Conservation (phyloP, 2,113 vertebrate species). For the Malaclemys terrapin region DNA sequence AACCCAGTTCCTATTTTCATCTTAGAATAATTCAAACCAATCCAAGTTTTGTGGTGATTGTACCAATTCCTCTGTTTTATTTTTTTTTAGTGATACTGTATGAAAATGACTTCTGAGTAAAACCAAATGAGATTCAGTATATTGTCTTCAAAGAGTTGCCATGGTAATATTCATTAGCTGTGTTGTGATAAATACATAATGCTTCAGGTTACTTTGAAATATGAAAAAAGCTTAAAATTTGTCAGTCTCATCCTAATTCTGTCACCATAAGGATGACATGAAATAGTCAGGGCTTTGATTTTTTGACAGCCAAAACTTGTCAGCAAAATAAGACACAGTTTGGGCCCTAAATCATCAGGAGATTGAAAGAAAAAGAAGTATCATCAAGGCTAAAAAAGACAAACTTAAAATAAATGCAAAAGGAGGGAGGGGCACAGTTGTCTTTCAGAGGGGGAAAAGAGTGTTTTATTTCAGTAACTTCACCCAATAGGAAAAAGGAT, state of each 20-base stretch:
- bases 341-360: constrained; percentile 29
- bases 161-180: constrained; percentile 56
- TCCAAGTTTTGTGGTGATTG: constrained; percentile 25
- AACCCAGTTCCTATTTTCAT: neutral
- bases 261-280: constrained; percentile 37
- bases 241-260: constrained; percentile 65
- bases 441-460: neutral
- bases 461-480: neutral
- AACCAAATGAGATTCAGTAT: neutral
- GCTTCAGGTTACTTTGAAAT: constrained; percentile 59
- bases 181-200: constrained; percentile 60
- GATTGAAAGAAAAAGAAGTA: neutral
- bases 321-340: constrained; percentile 48
- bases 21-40: neutral
- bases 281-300: constrained; percentile 49
- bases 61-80: neutral
- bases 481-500: neutral
- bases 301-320: neutral
- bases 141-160: constrained; percentile 42
- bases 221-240: constrained; percentile 28
- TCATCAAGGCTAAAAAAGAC: constrained; percentile 20
- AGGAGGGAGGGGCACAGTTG: constrained; percentile 10
- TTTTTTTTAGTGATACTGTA: constrained; percentile 32
- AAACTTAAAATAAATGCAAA: constrained; percentile 13
- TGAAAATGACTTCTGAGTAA: constrained; percentile 31